These are phyloP conservation scores for Plectrocnemia conspersa DNA, from an alignment of 1,140 invertebrate genomes.

Conservation along the genomic window DNA sequence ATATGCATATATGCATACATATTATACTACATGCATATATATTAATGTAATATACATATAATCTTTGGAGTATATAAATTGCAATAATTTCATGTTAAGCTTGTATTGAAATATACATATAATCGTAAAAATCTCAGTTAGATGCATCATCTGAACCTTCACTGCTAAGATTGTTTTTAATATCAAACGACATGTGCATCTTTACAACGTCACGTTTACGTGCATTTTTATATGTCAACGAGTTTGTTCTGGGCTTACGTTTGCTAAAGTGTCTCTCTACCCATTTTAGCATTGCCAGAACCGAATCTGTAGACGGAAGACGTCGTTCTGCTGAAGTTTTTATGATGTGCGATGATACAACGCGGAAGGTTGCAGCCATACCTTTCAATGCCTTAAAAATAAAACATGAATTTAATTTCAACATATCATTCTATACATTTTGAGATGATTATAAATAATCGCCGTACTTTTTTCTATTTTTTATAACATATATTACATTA, in stretches of 20 bases:
- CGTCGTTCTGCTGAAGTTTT: slow-evolving; percentile 80
- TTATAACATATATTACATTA: too few relatives aligned
- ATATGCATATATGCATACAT: too few relatives aligned
- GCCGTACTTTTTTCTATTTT: background rate
- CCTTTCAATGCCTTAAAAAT: slow-evolving; percentile 70
- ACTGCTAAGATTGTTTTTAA: slow-evolving; percentile 37
- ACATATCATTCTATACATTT: background rate
- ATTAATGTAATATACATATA: too few relatives aligned
- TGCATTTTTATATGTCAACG: slow-evolving; percentile 55
- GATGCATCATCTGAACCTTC: slow-evolving; percentile 33
- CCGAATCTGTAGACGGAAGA: slow-evolving; percentile 80
- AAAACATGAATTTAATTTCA: slow-evolving; percentile 6
- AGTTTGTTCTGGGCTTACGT: slow-evolving; percentile 62
- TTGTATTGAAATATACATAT: too few relatives aligned
- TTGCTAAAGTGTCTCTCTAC: slow-evolving; percentile 76
- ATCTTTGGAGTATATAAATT: too few relatives aligned
- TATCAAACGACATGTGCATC: slow-evolving; percentile 67
- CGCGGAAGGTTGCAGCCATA: slow-evolving; percentile 86
- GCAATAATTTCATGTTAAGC: too few relatives aligned
- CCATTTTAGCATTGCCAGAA: slow-evolving; percentile 85
- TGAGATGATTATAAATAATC: background rate
- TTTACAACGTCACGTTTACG: slow-evolving; percentile 59
- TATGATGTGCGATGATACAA: slow-evolving; percentile 78
- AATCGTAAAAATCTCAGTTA: too few relatives aligned
- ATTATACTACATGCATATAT: too few relatives aligned